Conservation (phyloP, 64 coral and sea anemone species). For the Cladopsammia gracilis region DNA sequence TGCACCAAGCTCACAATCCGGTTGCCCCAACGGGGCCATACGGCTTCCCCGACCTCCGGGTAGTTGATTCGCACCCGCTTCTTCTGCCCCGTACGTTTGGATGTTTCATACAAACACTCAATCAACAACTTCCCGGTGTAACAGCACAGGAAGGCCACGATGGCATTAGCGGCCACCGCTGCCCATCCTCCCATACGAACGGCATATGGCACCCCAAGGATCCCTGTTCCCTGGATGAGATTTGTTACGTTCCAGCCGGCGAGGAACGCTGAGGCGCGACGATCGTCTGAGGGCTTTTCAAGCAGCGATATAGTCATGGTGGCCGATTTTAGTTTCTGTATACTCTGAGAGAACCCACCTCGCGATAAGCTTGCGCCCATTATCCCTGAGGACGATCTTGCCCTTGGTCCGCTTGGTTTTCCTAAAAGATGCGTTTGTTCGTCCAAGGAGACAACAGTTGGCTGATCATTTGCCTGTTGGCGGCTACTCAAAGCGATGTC, state of each 20-base stretch:
- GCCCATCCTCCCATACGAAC: slow-evolving; percentile 91
- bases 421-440: slow-evolving; percentile 14
- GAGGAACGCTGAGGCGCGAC: slow-evolving; percentile 75
- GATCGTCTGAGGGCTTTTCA: slow-evolving; percentile 82
- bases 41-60: slow-evolving; percentile 88
- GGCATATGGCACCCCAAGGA: slow-evolving; percentile 83
- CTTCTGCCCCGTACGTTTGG: slow-evolving; percentile 67
- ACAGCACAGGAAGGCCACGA: slow-evolving; percentile 84
- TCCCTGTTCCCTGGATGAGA: slow-evolving; percentile 90
- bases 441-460: slow-evolving; percentile 1
- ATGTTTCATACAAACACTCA: slow-evolving; percentile 84
- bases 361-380: background rate
- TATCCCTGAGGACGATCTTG: background rate
- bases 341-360: slow-evolving; percentile 69
- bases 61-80: slow-evolving; percentile 84
- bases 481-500: slow-evolving; percentile 4
- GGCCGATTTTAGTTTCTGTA: slow-evolving; percentile 59
- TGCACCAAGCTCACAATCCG: slow-evolving; percentile 84
- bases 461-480: background rate
- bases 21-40: slow-evolving; percentile 91
- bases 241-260: slow-evolving; percentile 94
- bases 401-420: background rate
- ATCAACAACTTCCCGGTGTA: slow-evolving; percentile 88
- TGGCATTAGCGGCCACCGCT: slow-evolving; percentile 52
- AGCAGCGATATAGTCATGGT: slow-evolving; percentile 83